Evolutionary conservation across 2,113 vertebrate species (phyloP), one percentile per base, ranked within the genome.

Genomic region (Melozone crissalis): DNA sequence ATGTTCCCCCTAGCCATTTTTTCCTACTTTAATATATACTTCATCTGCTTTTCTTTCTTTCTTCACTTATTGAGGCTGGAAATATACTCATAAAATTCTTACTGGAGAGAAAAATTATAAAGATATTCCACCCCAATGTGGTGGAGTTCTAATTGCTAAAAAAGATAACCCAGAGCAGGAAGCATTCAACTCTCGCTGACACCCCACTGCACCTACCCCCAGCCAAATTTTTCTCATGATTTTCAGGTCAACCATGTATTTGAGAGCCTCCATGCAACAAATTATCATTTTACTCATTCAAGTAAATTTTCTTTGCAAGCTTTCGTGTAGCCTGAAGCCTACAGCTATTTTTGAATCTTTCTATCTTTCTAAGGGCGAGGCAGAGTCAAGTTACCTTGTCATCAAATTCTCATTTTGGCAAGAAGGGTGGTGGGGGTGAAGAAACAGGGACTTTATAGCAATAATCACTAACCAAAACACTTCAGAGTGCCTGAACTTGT

Each of bases 401-500:
- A 96, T 96, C 96, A 96, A 51, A 92, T 94, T 92, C 93, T 94
- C 93, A 84, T 96, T 95, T 96, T 95, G 92, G 94, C 94, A 96
- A 86, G 91, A 88, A 94, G 89, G 47, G 76, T 91, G 61, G 89
- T 94, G 91, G 76, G 79, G 95, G 94, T 94, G 94, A 97, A 94
- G 84, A 95, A 96, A 96, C 86, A 89, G 90, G 73, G 92, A 72
- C 95, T 94, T 95, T 61, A 93, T 90, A 96, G 90, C 90, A 96
- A 87, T 95, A 96, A 96, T 95, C 95, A 93, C 92, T 93, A 95
- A 97, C 95, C 95, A 96, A 96, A 97, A 96, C 95, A 93, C 90
- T 96, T 93, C 86, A 90, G 80, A 93, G 90, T 94, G 94, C 90
- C 94, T 95, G 93, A 96, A 97, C 93, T 96, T 96, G 94, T 97